A percentile compares a stretch with the other conserved stretches of the same genome.
Evolutionary conservation across 92 coral and sea anemone genomes (phyloP).

Genomic region (Porites evermanni): DNA sequence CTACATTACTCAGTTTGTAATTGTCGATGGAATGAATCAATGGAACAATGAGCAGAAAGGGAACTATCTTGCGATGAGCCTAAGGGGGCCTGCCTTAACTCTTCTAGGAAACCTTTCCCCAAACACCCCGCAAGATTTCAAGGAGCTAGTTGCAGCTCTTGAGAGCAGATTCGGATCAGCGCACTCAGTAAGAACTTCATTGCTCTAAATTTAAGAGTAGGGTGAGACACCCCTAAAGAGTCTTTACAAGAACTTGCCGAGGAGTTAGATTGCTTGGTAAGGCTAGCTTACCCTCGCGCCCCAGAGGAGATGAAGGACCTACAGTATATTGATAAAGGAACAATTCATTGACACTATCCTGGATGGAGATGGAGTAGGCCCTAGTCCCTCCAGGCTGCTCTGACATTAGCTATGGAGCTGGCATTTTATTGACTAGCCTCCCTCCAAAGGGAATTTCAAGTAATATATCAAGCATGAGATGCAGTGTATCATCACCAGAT

Average conservation of each 20-base stretch:
- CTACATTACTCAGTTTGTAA: slow-evolving; percentile 66
- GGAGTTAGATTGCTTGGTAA: slow-evolving; percentile 50
- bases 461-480: too few species aligned
- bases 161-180: slow-evolving; percentile 53
- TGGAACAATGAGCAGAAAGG: slow-evolving; percentile 52
- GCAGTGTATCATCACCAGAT: too few species aligned
- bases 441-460: slow-evolving; percentile 18
- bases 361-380: slow-evolving; percentile 64
- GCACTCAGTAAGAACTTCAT: slow-evolving; percentile 30
- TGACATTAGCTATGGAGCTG: slow-evolving; percentile 59
- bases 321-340: slow-evolving; percentile 38
- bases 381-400: slow-evolving; percentile 54
- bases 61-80: slow-evolving; percentile 49
- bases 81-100: slow-evolving; percentile 47
- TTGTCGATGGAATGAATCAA: slow-evolving; percentile 44
- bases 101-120: slow-evolving; percentile 41
- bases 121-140: slow-evolving; percentile 5
- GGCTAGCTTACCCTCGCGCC: slow-evolving; percentile 64
- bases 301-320: slow-evolving; percentile 46
- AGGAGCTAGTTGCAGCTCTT: slow-evolving; percentile 38
- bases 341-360: slow-evolving; percentile 67
- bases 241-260: slow-evolving; percentile 52
- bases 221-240: slow-evolving; percentile 35
- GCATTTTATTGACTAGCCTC: slow-evolving; percentile 57
- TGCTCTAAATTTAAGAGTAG: slow-evolving; percentile 42